Base-by-base conservation (phyloP, 2,888 invertebrate genomes). In the Drosophila silvestris region DNA sequence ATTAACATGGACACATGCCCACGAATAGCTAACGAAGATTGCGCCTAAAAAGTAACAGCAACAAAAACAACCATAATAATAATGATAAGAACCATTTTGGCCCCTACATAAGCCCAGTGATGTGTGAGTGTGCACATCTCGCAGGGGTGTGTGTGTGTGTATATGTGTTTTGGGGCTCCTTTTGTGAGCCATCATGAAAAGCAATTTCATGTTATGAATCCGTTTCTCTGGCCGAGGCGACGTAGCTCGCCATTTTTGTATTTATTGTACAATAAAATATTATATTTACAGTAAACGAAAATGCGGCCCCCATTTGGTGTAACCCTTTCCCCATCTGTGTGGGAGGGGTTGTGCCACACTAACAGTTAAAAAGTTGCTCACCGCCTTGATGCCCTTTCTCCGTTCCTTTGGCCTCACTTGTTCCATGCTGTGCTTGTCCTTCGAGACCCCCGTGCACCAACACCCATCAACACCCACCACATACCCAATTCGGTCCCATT, bases 171-270 rank as follows among this genome's bases (percentile, higher is more conserved):
- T 78, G 22, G 70, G 66, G 60, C 37, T 60, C 50, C 77, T 67
- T 82, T 79, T 82, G 79, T 80, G 79, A 77, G 26, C 74, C 73
- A 70, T 90, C 79, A 80, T 87, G 79, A 85, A 91, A 91, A 87
- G 91, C 83, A 85, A 89, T 87, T 89, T 89, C 80, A 78, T 86
- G 91, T 88, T 90, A 83, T 90, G 87, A 90, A 78, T 89, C 77
- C 87, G 85, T 81, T 85, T 85, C 77, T 69, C 70, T 68, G 78
- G 79, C 81, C 77, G 81, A 85, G 83, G 78, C 75, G 47, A 84
- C 79, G 75, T 68, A 79, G 77, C 78, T 78, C 73, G 70, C 77
- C 80, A 77, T 84, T 89, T 70, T 71, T 85, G 68, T 89, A 79
- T 86, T 80, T 88, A 84, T 86, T 84, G 81, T 77, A 82, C 79